A percentile compares a stretch with the other conserved stretches of the same genome.
Conservation (phyloP, 1,140 invertebrate genomes). For the Drosophila elegans region DNA sequence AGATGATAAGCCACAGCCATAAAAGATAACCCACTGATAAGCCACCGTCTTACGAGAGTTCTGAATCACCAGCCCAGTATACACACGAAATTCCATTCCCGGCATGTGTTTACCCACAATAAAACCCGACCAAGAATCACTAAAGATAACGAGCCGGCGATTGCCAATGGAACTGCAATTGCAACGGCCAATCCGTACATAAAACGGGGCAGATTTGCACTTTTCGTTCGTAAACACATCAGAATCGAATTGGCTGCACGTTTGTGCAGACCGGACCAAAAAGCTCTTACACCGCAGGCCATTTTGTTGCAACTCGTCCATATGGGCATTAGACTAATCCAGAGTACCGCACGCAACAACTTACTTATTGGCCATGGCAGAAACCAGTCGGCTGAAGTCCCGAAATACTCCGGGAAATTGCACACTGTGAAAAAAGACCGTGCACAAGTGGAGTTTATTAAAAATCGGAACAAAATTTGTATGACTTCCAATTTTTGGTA, state of each 20-base stretch:
- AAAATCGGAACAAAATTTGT: no score
- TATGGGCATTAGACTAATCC: constrained; percentile 79
- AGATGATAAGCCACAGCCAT: constrained; percentile 24
- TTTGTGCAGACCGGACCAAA: constrained; percentile 48
- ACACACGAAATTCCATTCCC: constrained; percentile 7
- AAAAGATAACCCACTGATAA: constrained; percentile 51
- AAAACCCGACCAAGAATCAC: constrained; percentile 31
- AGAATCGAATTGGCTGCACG: constrained; percentile 69
- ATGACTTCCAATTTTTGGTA: neutral
- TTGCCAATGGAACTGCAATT: constrained; percentile 25
- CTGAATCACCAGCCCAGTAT: constrained; percentile 24
- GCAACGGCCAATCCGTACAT: constrained; percentile 19
- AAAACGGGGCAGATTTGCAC: constrained; percentile 43
- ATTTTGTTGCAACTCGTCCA: constrained; percentile 60
- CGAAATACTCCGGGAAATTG: neutral
- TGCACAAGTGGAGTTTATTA: no score
- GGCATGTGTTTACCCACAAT: constrained; percentile 29
- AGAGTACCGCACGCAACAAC: constrained; percentile 60
- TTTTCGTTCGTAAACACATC: constrained; percentile 58
- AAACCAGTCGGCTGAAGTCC: constrained; percentile 19
- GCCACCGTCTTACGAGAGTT: constrained; percentile 14
- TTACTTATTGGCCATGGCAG: constrained; percentile 60
- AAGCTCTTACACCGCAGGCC: constrained; percentile 52
- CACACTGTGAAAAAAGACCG: neutral
- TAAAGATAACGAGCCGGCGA: constrained; percentile 39